phyloP scores from a whole-genome alignment of 2,113 vertebrate genomes.

The Hylia prasina region DNA sequence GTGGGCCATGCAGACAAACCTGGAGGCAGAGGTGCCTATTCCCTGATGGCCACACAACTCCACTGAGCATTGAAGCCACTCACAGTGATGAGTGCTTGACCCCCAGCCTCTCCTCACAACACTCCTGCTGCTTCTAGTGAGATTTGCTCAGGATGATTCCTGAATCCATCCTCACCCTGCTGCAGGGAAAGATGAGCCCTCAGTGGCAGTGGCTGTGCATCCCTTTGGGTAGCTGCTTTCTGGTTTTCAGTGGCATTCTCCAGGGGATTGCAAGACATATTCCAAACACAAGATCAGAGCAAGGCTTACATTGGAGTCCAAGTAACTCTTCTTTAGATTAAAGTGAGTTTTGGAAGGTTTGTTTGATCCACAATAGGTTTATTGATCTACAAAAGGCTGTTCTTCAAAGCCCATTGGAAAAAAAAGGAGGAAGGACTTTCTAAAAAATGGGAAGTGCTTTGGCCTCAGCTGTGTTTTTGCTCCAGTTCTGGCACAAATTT shows the following conservation, averaged over 20 bases:
- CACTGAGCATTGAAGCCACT: background rate
- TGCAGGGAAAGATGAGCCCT: rapidly evolving
- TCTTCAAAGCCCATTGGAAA: background rate
- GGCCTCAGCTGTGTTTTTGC: background rate
- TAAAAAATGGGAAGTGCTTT: background rate
- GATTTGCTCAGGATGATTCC: background rate
- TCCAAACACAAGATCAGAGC: background rate
- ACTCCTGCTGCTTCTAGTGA: background rate
- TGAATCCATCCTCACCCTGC: background rate
- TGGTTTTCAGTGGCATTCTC: background rate
- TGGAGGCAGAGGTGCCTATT: background rate
- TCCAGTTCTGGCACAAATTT: background rate
- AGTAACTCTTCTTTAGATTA: background rate
- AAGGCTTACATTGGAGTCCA: background rate
- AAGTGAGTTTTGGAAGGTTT: background rate
- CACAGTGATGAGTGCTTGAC: rapidly evolving
- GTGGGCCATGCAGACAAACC: background rate
- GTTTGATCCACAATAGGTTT: background rate
- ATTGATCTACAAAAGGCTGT: background rate
- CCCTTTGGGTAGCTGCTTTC: background rate
- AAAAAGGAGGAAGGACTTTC: background rate
- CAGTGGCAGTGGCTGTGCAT: too few relatives aligned
- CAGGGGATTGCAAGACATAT: background rate
- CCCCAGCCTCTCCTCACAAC: background rate
- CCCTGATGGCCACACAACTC: too few relatives aligned